Evolutionary conservation across 2,888 invertebrate species (phyloP).

Genomic region (Calameuta filiformis): DNA sequence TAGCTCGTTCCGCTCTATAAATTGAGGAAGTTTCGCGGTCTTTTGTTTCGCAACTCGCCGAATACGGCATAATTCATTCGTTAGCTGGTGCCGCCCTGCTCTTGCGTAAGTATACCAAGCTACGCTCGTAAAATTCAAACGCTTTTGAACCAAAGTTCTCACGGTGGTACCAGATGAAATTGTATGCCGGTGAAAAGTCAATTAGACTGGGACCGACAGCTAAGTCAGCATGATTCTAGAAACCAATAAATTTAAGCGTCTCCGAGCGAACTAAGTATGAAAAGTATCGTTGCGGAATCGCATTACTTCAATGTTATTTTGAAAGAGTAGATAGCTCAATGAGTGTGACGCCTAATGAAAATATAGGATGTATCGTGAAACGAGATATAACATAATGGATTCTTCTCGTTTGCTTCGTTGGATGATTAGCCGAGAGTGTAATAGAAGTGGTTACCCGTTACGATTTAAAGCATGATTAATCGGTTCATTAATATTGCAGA

Average conservation of each 20-base stretch:
- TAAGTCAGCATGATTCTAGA: conserved; percentile 50
- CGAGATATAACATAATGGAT: background rate
- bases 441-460: background rate
- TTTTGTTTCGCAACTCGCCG: background rate
- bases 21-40: background rate
- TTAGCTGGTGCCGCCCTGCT: background rate
- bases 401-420: background rate
- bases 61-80: background rate
- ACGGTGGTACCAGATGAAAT: background rate
- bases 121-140: background rate
- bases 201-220: conserved; percentile 50
- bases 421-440: background rate
- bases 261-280: background rate
- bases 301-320: background rate
- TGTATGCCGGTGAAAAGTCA: conserved; percentile 45
- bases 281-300: background rate
- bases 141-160: background rate
- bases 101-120: background rate
- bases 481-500: background rate
- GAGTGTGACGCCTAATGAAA: background rate
- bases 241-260: conserved; percentile 45
- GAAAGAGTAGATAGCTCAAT: background rate
- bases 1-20: background rate
- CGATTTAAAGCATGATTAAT: background rate
- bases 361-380: background rate